Evolutionary conservation across 2,797 vertebrate species (phyloP).

Genomic region (Hoplostethus mediterraneus): DNA sequence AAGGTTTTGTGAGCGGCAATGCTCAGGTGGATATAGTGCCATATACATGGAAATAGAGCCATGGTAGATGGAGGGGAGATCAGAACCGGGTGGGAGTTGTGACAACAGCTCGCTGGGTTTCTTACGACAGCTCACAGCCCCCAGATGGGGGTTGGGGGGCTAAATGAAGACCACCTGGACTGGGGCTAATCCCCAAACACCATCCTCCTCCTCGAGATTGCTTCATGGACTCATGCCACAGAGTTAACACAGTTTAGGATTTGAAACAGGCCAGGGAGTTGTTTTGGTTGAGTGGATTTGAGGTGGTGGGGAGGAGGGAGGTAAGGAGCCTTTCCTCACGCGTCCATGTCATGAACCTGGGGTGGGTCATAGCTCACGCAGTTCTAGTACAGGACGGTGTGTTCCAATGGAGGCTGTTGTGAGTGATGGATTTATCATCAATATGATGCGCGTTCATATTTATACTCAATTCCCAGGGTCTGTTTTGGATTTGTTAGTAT

Average conservation of each 20-base stretch:
- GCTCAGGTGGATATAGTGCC: constrained; percentile 28
- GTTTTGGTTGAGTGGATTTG: constrained; percentile 28
- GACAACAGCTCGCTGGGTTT: constrained; percentile 60
- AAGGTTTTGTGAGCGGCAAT: constrained; percentile 42
- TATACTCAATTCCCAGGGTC: constrained; percentile 13
- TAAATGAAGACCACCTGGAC: constrained; percentile 84
- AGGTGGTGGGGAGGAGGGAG: constrained; percentile 19
- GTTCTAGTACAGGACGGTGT: constrained; percentile 6
- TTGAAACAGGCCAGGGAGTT: constrained; percentile 68
- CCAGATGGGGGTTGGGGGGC: constrained; percentile 59
- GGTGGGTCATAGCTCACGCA: constrained; percentile 46
- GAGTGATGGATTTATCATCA: constrained; percentile 38
- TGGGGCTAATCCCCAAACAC: constrained; percentile 76
- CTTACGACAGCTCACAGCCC: constrained; percentile 56
- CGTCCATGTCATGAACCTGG: constrained; percentile 39
- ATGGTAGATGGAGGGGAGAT: constrained; percentile 32
- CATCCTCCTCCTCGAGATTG: constrained; percentile 51
- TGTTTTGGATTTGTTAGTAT: constrained; percentile 32
- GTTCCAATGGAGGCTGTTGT: constrained; percentile 1
- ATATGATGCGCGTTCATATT: constrained; percentile 31
- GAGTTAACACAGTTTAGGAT: constrained; percentile 71
- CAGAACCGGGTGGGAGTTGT: constrained; percentile 45
- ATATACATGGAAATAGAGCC: constrained; percentile 28
- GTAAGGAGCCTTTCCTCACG: constrained; percentile 31
- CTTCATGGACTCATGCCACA: constrained; percentile 72